phyloP scores from a whole-genome alignment of 2,113 vertebrate species.

The Mustela lutreola region DNA sequence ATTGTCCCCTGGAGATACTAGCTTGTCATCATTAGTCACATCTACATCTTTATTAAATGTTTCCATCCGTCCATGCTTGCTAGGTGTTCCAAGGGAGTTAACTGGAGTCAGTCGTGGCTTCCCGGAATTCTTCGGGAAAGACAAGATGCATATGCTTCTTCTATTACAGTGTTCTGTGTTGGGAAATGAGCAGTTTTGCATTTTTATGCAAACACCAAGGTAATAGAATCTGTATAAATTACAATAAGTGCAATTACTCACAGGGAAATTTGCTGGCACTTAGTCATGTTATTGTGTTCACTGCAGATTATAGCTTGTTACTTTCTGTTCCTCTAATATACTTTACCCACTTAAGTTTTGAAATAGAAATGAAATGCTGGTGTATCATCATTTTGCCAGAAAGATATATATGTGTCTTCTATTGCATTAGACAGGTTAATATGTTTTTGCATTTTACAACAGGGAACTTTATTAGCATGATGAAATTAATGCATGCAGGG shows the following conservation, averaged over 20 bases:
- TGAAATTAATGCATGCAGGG: conserved; percentile 67
- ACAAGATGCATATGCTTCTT: not conserved
- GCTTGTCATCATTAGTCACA: conserved; percentile 28
- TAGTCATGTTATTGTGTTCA: conserved; percentile 66
- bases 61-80: not conserved
- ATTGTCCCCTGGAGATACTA: not conserved
- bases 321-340: conserved; percentile 71
- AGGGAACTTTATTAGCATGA: conserved; percentile 73
- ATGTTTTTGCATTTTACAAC: conserved; percentile 76
- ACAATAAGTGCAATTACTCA: conserved; percentile 67
- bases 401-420: conserved; percentile 67
- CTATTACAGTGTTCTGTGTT: conserved; percentile 42
- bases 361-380: conserved; percentile 66
- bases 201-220: conserved; percentile 25
- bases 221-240: conserved; percentile 62
- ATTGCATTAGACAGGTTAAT: conserved; percentile 66
- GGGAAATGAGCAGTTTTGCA: conserved; percentile 56
- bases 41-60: conserved; percentile 25
- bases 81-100: not conserved
- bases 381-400: conserved; percentile 57
- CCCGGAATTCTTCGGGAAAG: conserved; percentile 31
- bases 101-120: not conserved
- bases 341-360: conserved; percentile 68
- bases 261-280: conserved; percentile 69
- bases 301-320: conserved; percentile 67